Evolutionary conservation across 1,140 invertebrate species (phyloP).

Genomic region (Caerostris extrusa): DNA sequence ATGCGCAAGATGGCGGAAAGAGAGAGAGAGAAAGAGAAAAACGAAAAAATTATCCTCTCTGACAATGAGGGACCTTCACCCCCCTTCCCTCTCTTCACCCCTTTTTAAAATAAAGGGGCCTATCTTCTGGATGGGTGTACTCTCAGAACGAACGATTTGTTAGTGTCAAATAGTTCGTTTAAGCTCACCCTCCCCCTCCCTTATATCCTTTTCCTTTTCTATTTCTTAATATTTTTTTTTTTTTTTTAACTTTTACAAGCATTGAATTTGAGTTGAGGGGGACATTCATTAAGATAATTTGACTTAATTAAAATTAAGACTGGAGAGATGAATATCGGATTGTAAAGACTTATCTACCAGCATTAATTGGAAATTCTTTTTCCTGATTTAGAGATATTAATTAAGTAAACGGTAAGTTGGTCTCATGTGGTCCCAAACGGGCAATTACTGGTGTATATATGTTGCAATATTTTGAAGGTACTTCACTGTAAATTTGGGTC

Average conservation of each 20-base stretch:
- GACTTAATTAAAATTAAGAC: constrained; percentile 52
- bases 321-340: not conserved
- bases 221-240: not conserved
- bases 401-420: constrained; percentile 23
- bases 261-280: constrained; percentile 11
- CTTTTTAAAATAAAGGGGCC: constrained; percentile 49
- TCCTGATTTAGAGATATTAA: constrained; percentile 8
- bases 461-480: not conserved
- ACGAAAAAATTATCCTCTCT: constrained; percentile 49
- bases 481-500: not conserved
- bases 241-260: not conserved
- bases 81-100: not conserved
- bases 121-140: constrained; percentile 49
- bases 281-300: constrained; percentile 52
- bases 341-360: constrained; percentile 42
- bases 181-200: not conserved
- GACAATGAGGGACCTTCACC: constrained; percentile 4
- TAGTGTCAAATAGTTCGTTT: constrained; percentile 57
- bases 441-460: not conserved
- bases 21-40: not conserved
- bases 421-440: not conserved
- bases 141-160: constrained; percentile 28
- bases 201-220: not conserved
- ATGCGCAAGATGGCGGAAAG: constrained; percentile 1
- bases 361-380: constrained; percentile 36